A percentile compares a stretch with the other conserved stretches of the same genome.
Conservation (phyloP, 30 jellyfish, hydroid and myxozoan species). For the Haliclystus octoradiatus region DNA sequence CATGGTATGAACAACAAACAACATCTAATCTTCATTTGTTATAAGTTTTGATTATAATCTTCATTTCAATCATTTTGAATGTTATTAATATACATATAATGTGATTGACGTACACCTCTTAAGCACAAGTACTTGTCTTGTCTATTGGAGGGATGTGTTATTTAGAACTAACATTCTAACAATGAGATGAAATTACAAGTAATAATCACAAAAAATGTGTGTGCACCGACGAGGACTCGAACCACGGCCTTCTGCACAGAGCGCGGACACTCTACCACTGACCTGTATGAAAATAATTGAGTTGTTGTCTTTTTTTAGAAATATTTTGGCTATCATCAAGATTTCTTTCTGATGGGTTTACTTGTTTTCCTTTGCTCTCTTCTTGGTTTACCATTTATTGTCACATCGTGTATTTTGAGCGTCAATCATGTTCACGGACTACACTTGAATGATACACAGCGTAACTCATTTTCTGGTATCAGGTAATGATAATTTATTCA, state of each 20-base stretch:
- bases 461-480: neutral
- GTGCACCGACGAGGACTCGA: no score
- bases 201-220: no score
- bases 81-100: no score
- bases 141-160: no score
- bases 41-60: neutral
- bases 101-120: no score
- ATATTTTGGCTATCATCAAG: conserved; percentile 66
- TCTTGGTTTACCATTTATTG: conserved; percentile 76
- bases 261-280: no score
- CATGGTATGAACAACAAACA: conserved; percentile 6
- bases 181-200: no score
- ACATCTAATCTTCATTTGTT: neutral
- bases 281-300: neutral
- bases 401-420: conserved; percentile 45
- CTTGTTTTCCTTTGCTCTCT: conserved; percentile 44
- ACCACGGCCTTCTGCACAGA: no score
- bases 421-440: conserved; percentile 44
- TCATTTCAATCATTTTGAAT: no score
- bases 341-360: conserved; percentile 24
- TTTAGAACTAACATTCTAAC: no score
- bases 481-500: no score
- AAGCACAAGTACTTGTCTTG: neutral
- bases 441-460: neutral
- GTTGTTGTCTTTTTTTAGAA: conserved; percentile 30